Evolutionary conservation across 2,888 invertebrate species (phyloP).

Genomic region (Cataglyphis livida): DNA sequence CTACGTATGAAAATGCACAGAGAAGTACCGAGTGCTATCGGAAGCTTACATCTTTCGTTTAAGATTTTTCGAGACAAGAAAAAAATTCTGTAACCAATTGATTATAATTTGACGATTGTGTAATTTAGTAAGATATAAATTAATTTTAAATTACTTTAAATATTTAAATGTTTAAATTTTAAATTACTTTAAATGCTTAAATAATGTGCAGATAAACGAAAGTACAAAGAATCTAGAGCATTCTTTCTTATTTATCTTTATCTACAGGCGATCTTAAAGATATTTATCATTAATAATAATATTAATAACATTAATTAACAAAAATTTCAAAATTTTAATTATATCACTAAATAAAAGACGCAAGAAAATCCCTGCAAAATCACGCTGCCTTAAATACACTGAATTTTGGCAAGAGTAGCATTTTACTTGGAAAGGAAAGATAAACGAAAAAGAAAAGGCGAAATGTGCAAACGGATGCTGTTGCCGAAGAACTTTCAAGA

Average conservation of each 20-base stretch:
- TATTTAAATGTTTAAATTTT: too few relatives aligned
- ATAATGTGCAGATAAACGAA: not conserved
- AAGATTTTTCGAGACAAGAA: not conserved
- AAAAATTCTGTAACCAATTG: not conserved
- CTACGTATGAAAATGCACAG: conserved; percentile 3
- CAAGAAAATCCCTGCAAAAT: conserved; percentile 66
- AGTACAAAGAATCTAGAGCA: not conserved
- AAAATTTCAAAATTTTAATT: conserved; percentile 5
- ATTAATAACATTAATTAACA: not conserved
- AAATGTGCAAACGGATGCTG: conserved; percentile 67
- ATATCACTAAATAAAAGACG: not conserved
- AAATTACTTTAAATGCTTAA: not conserved
- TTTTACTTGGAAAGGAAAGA: conserved; percentile 60
- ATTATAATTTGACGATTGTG: conserved; percentile 2
- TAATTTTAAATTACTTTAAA: not conserved
- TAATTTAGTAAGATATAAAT: not conserved
- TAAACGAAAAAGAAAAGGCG: conserved; percentile 31
- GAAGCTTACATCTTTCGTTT: not conserved
- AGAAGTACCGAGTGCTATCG: not conserved
- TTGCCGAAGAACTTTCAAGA: conserved; percentile 54
- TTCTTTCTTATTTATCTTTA: not conserved
- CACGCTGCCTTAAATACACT: conserved; percentile 70
- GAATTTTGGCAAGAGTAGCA: conserved; percentile 72
- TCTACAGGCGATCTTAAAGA: not conserved
- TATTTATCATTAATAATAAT: not conserved